These are phyloP conservation scores for Aspiorhynchus laticeps DNA, from an alignment of 2,113 vertebrate genomes.

Conservation along the genomic window DNA sequence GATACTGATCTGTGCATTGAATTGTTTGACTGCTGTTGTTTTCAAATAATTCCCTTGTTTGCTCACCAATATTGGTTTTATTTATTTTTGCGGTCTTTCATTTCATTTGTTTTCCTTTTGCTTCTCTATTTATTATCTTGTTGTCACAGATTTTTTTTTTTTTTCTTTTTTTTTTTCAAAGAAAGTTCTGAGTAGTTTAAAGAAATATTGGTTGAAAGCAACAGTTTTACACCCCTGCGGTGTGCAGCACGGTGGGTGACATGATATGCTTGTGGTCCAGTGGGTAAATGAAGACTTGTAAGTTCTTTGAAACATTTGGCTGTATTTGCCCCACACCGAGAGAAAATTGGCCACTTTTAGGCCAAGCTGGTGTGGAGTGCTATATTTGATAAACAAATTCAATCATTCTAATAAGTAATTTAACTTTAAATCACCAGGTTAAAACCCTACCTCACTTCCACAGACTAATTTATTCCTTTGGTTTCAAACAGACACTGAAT, in stretches of 20 bases:
- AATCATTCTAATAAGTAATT: neutral
- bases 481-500: neutral
- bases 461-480: neutral
- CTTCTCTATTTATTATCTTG: neutral
- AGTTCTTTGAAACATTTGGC: neutral
- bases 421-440: neutral
- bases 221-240: neutral
- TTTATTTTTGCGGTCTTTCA: neutral
- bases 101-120: neutral
- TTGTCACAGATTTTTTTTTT: neutral
- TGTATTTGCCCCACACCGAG: neutral
- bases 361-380: neutral
- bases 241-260: neutral
- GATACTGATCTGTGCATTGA: constrained; percentile 24
- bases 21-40: constrained; percentile 35
- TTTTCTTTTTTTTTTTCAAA: neutral
- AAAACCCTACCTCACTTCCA: neutral
- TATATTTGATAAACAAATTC: constrained; percentile 16
- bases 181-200: neutral
- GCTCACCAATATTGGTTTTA: neutral
- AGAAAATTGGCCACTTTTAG: neutral
- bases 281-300: neutral
- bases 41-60: constrained; percentile 33
- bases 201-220: neutral
- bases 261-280: neutral